Conservation (phyloP, 2,113 vertebrate species). For the Paratilapia polleni region DNA sequence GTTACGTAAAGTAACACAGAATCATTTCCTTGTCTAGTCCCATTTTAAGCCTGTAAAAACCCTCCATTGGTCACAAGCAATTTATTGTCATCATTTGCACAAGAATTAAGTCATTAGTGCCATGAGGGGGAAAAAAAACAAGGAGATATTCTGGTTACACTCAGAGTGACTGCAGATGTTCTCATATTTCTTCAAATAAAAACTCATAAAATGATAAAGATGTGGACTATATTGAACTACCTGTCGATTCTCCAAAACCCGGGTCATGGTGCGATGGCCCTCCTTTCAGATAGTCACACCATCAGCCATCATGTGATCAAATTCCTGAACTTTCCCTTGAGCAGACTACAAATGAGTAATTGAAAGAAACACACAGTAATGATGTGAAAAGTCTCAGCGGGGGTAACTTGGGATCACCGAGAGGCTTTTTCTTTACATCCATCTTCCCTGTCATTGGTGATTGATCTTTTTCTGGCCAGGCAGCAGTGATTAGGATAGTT, state of each 20-base stretch:
- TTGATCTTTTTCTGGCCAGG: constrained; percentile 47
- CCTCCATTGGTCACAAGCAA: no score
- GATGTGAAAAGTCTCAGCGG: constrained; percentile 18
- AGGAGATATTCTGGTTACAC: neutral
- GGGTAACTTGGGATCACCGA: constrained; percentile 21
- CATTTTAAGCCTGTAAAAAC: neutral
- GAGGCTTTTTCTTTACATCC: constrained; percentile 23
- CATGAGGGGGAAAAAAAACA: neutral
- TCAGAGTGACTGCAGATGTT: neutral
- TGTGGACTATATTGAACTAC: no score
- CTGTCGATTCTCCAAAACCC: neutral
- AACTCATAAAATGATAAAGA: neutral
- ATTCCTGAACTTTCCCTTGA: constrained; percentile 13
- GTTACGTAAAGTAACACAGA: no score
- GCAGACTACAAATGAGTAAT: constrained; percentile 15
- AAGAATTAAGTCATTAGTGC: neutral
- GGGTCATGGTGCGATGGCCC: neutral
- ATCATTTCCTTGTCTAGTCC: neutral
- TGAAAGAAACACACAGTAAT: constrained; percentile 9
- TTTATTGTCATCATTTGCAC: neutral
- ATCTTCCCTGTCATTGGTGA: constrained; percentile 37
- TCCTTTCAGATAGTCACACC: neutral
- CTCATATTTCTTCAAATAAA: neutral
- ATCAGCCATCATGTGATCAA: neutral
- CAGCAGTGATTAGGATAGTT: constrained; percentile 58